phyloP scores from a whole-genome alignment of 2,113 vertebrate genomes.

The Peromyscus maniculatus region DNA sequence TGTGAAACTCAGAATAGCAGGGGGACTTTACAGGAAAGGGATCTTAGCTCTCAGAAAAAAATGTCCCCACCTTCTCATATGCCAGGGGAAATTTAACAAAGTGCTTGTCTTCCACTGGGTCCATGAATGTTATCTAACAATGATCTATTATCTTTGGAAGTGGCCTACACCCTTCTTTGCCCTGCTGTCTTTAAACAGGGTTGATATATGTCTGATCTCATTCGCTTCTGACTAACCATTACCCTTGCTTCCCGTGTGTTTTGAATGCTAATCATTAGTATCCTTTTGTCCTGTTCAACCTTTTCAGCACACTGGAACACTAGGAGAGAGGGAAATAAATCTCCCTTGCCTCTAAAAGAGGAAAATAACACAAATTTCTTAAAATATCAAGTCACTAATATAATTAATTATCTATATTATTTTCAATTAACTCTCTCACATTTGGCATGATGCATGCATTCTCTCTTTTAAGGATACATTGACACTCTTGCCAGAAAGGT shows the following conservation, averaged over 20 bases:
- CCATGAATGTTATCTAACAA: not conserved
- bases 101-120: not conserved
- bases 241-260: not conserved
- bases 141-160: no score
- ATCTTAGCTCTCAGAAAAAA: no score
- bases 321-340: not conserved
- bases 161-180: fast-evolving
- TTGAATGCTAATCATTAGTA: not conserved
- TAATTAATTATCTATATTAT: not conserved
- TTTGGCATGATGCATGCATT: not conserved
- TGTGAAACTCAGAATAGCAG: no score
- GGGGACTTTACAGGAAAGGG: no score
- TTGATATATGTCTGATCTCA: not conserved
- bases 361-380: not conserved
- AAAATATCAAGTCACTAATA: not conserved
- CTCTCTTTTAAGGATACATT: not conserved
- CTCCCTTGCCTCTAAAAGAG: not conserved
- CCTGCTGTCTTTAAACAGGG: not conserved
- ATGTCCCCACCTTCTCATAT: no score
- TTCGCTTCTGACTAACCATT: not conserved
- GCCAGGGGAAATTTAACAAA: no score
- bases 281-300: not conserved
- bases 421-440: not conserved
- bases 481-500: no score
- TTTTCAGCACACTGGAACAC: not conserved